These are phyloP conservation scores for Macrotus californicus DNA, from an alignment of 2,113 vertebrate species.

Conservation along the genomic window DNA sequence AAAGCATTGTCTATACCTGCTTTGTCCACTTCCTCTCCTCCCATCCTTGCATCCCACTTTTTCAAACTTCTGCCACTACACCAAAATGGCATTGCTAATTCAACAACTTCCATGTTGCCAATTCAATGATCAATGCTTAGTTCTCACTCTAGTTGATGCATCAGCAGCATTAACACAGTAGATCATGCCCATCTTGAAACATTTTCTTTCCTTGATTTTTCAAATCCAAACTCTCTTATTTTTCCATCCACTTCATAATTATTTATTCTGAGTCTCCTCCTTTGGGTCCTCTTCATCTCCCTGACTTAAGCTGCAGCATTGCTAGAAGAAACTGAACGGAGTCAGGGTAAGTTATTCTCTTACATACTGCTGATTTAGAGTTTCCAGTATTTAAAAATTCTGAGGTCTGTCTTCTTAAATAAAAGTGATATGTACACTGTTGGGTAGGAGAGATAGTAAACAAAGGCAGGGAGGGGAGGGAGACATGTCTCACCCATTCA, in stretches of 20 bases:
- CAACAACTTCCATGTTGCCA: too few relatives aligned
- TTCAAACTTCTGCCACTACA: not conserved
- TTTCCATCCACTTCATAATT: not conserved
- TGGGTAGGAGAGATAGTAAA: too few relatives aligned
- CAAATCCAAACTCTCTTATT: not conserved
- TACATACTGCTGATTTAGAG: not conserved
- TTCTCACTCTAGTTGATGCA: not conserved
- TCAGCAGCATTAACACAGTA: not conserved
- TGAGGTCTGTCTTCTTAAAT: not conserved
- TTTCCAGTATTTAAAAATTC: constrained; percentile 16
- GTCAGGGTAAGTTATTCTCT: not conserved
- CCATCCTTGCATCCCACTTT: not conserved
- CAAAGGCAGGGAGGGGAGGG: too few relatives aligned
- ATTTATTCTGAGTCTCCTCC: not conserved
- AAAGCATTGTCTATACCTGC: not conserved
- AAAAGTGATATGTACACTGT: not conserved
- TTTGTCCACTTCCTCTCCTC: not conserved
- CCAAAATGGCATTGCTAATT: not conserved
- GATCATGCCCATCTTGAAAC: not conserved
- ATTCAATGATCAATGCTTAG: not conserved
- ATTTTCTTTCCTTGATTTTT: constrained; percentile 4
- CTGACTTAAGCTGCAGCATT: not conserved
- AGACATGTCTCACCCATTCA: too few relatives aligned
- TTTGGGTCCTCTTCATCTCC: not conserved
- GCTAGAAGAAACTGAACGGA: not conserved